Conservation (phyloP, 2,113 vertebrate species). For the Morone saxatilis region DNA sequence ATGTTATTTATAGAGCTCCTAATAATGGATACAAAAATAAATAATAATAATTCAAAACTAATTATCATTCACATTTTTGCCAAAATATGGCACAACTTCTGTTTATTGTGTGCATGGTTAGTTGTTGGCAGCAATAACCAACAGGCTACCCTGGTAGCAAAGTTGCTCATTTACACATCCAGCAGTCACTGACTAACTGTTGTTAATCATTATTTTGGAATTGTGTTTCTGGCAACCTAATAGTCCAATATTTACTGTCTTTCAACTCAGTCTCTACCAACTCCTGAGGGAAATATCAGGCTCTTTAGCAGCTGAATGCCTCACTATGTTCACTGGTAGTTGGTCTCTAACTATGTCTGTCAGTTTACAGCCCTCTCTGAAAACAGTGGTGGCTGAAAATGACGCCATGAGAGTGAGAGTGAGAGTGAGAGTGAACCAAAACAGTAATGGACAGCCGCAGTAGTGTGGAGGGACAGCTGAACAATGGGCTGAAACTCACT, state of each 20-base stretch:
- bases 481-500: too few relatives aligned
- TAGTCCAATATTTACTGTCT: neutral
- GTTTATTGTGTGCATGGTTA: neutral
- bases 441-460: too few relatives aligned
- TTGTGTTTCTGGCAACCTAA: neutral
- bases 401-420: too few relatives aligned
- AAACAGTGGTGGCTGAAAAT: too few relatives aligned
- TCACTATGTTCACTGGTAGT: neutral
- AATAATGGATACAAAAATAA: too few relatives aligned
- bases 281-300: neutral
- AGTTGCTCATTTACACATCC: neutral
- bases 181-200: neutral
- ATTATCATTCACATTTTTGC: neutral
- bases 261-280: neutral
- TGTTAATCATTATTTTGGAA: neutral
- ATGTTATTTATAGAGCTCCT: too few relatives aligned
- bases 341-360: too few relatives aligned
- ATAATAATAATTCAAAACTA: too few relatives aligned
- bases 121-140: too few relatives aligned
- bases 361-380: too few relatives aligned
- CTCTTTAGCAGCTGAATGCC: neutral
- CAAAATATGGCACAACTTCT: neutral
- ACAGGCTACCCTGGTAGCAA: neutral
- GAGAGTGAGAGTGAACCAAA: too few relatives aligned
- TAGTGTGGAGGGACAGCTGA: too few relatives aligned